A percentile compares a stretch with the other conserved stretches of the same genome.
phyloP scores from a whole-genome alignment of 2,113 vertebrate species.

The Oceanodroma tethys region DNA sequence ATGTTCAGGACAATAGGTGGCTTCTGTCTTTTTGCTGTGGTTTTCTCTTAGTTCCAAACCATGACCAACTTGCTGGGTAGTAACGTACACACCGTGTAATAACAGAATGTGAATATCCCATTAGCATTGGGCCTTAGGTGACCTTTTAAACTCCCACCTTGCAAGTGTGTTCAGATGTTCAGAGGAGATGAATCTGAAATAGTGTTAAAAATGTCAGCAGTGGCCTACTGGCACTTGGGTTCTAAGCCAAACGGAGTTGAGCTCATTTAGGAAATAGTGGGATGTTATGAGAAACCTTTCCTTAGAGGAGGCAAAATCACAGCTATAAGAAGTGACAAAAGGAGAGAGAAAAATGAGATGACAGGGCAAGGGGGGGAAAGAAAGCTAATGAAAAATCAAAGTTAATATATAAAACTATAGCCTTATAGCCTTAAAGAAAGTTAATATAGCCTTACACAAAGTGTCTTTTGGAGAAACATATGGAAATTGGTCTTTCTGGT shows the following conservation, averaged over 20 bases:
- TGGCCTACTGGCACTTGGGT: not conserved
- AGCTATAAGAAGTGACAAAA: not conserved
- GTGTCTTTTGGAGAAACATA: not conserved
- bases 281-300: not conserved
- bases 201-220: not conserved
- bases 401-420: not conserved
- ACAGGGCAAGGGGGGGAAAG: not conserved
- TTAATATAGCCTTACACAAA: not conserved
- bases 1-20: not conserved
- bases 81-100: not conserved
- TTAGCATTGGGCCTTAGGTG: not conserved
- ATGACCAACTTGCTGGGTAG: not conserved
- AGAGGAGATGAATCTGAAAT: not conserved
- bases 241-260: not conserved
- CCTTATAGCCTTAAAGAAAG: not conserved
- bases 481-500: not conserved
- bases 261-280: not conserved
- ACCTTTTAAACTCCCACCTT: not conserved
- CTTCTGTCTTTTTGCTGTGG: not conserved
- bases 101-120: not conserved
- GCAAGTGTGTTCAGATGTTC: not conserved
- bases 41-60: not conserved
- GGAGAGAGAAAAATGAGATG: not conserved
- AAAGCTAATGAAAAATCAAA: not conserved
- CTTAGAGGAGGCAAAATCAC: not conserved